These are phyloP conservation scores for Trogon melanurus DNA, from an alignment of 2,113 vertebrate genomes.

Conservation along the genomic window DNA sequence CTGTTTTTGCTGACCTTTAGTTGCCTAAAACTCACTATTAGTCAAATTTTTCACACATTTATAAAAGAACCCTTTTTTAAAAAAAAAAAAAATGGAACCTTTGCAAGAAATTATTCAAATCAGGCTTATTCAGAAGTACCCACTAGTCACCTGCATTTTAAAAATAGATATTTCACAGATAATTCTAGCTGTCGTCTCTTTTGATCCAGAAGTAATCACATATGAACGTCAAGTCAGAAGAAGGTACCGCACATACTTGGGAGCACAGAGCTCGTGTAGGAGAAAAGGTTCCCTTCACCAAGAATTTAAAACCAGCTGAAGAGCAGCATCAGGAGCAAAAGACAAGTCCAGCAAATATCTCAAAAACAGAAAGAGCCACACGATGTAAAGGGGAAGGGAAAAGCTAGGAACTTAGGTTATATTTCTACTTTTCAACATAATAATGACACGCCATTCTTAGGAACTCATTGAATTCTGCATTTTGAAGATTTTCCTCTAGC, in stretches of 20 bases:
- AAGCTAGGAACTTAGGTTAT: neutral
- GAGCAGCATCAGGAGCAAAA: neutral
- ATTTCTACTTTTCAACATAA: neutral
- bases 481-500: neutral
- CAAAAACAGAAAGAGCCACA: neutral
- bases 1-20: neutral
- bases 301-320: neutral
- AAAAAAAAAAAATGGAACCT: neutral
- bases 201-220: slow-evolving; percentile 43
- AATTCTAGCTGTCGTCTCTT: neutral
- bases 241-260: neutral
- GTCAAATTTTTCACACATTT: neutral
- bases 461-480: neutral
- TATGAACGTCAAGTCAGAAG: neutral
- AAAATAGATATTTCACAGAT: neutral
- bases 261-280: neutral
- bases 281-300: neutral
- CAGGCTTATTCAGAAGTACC: neutral
- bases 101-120: neutral
- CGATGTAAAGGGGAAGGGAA: neutral
- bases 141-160: neutral
- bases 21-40: neutral
- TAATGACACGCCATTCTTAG: fast-evolving
- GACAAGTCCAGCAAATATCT: neutral
- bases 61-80: neutral